A percentile compares a stretch with the other conserved stretches of the same genome.
Conservation (phyloP, 2,888 invertebrate genomes). For the Standfussiana lucernea region DNA sequence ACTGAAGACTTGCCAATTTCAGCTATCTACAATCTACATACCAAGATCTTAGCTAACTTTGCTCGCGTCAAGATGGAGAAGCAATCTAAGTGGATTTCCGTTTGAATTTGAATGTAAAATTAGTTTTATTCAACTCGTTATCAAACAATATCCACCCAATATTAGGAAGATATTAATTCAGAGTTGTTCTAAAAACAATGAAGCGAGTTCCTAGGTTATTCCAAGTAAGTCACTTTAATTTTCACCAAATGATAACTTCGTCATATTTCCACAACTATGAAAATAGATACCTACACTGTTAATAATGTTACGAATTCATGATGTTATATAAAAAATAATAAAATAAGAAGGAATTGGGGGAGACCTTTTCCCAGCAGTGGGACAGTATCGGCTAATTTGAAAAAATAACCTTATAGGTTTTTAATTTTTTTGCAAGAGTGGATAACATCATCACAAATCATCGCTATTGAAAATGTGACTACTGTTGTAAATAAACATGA, state of each 20-base stretch:
- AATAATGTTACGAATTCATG: not conserved
- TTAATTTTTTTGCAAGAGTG: not conserved
- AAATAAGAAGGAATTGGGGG: too few relatives aligned
- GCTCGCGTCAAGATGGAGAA: not conserved
- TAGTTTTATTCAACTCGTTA: constrained; percentile 14
- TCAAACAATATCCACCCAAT: not conserved
- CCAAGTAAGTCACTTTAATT: not conserved
- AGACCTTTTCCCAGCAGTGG: too few relatives aligned
- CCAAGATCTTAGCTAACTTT: constrained; percentile 29
- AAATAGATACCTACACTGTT: not conserved
- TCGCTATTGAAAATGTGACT: not conserved
- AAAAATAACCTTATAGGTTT: not conserved
- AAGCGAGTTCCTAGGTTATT: not conserved
- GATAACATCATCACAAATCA: not conserved
- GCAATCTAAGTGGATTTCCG: constrained; percentile 4
- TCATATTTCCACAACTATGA: not conserved
- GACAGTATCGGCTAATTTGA: too few relatives aligned
- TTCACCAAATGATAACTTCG: not conserved
- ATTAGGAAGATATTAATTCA: not conserved
- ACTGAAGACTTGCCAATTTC: constrained; percentile 23
- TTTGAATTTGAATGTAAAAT: constrained; percentile 16
- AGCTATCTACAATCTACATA: constrained; percentile 31
- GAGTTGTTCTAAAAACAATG: not conserved
- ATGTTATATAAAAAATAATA: too few relatives aligned
- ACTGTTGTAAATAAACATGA: not conserved